Evolutionary conservation across 2,888 invertebrate genomes (phyloP), one percentile per base, ranked within the genome.

Genomic region (Mesorhabditis spiculigera): DNA sequence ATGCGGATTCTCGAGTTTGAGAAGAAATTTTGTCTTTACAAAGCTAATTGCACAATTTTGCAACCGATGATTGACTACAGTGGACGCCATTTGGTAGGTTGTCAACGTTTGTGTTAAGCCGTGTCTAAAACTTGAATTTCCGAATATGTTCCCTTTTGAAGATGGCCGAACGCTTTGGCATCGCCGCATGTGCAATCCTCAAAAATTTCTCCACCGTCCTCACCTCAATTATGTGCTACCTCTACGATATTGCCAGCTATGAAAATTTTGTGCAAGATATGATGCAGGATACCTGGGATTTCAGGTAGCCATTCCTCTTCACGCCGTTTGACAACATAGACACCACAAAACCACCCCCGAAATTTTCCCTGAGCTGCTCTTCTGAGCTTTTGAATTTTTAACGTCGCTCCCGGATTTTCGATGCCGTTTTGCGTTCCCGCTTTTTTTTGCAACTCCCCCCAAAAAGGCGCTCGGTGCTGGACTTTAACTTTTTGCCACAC

Each of bases 221-320:
- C 58, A 50, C 58, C n/a, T 50, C 58, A n/a, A 50, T 50, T n/a
- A 50, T 50, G 58, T 50, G 58, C n/a, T 50, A 50, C n/a, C 58
- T 50, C 58, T 50, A 13, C 58, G n/a, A 50, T 3, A 50, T 50
- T 50, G 10, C 8, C 10, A 50, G 58, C n/a, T 50, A 50, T 50
- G 58, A 50, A n/a, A 50, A 10, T 13, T 13, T 1, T 50, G 58
- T 50, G 10, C 1, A 50, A n/a, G 58, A 50, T 3, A 50, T 50
- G 58, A 50, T 50, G 58, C 8, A 50, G 8, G 58, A 50, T 50
- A 50, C 58, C 10, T 50, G 58, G 58, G n/a, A 50, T n/a, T 50
- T 13, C n/a, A 10, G 58, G 58, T 50, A 50, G n/a, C 8, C 3
- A 28, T 28, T 28, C n/a, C n/a, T n/a, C n/a, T n/a, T n/a, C n/a